Conservation (phyloP, 2,888 invertebrate genomes). For the Epistrophella euchroma region DNA sequence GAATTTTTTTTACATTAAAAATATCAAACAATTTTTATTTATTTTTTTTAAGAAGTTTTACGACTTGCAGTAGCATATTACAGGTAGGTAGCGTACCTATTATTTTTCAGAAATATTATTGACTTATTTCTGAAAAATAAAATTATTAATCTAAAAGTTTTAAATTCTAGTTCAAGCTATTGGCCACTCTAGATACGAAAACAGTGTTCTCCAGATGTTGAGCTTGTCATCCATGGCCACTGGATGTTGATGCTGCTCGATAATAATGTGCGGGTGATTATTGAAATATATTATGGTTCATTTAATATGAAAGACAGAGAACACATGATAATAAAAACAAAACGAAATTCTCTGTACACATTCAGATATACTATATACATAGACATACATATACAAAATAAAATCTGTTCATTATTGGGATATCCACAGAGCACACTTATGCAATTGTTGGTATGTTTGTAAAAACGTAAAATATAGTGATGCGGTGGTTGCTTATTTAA, state of each 20-base stretch:
- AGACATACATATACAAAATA: background rate
- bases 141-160: too few relatives aligned
- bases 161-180: background rate
- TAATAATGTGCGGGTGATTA: slow-evolving; percentile 75
- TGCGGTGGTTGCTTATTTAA: slow-evolving; percentile 23
- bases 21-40: too few relatives aligned
- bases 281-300: slow-evolving; percentile 74
- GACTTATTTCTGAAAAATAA: too few relatives aligned
- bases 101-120: too few relatives aligned
- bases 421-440: slow-evolving; percentile 19
- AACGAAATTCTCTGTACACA: slow-evolving; percentile 68
- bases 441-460: slow-evolving; percentile 8
- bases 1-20: too few relatives aligned
- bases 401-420: slow-evolving; percentile 62
- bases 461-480: slow-evolving; percentile 10
- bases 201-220: slow-evolving; percentile 50
- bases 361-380: slow-evolving; percentile 16
- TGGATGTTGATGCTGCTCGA: slow-evolving; percentile 33
- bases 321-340: slow-evolving; percentile 32
- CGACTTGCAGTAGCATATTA: too few relatives aligned
- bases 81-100: too few relatives aligned
- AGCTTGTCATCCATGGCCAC: slow-evolving; percentile 55
- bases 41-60: too few relatives aligned
- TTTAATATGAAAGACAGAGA: slow-evolving; percentile 51
- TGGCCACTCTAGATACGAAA: background rate